Conservation (phyloP, 2,888 invertebrate species). For the Sminthurinus aureus region DNA sequence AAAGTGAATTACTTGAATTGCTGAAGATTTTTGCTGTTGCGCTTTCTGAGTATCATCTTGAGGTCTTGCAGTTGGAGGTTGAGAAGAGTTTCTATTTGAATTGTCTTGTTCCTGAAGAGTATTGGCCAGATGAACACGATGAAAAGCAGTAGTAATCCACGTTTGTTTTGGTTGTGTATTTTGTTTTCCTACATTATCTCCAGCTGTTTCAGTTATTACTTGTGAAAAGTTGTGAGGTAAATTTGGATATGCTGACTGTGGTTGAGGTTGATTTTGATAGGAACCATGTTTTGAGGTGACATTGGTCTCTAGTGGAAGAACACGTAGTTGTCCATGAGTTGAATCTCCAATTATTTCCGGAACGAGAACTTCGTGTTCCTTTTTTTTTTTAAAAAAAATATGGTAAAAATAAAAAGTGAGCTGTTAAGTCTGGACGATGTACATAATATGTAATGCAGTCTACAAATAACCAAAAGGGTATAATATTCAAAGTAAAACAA, state of each 20-base stretch:
- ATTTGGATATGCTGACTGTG: not conserved
- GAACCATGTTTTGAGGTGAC: not conserved
- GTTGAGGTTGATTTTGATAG: not conserved
- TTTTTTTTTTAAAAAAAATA: conserved; percentile 18
- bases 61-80: not conserved
- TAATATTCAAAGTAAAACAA: not conserved
- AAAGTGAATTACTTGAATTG: conserved; percentile 56
- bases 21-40: conserved; percentile 22
- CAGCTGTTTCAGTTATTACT: not conserved
- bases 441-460: conserved; percentile 5
- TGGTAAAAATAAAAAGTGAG: not conserved
- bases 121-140: conserved; percentile 12
- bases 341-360: conserved; percentile 25
- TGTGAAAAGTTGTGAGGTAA: not conserved
- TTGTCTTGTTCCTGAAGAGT: not conserved
- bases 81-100: not conserved
- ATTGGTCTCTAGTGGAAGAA: conserved; percentile 26
- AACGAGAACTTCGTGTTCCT: conserved; percentile 46
- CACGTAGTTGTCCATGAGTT: conserved; percentile 11
- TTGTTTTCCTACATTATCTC: not conserved
- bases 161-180: not conserved
- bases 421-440: conserved; percentile 1
- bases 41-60: not conserved
- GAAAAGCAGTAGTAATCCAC: not conserved
- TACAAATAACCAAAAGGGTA: not conserved